phyloP scores from a whole-genome alignment of 1,140 invertebrate species.

The Pseudomyrmex dendroicus region DNA sequence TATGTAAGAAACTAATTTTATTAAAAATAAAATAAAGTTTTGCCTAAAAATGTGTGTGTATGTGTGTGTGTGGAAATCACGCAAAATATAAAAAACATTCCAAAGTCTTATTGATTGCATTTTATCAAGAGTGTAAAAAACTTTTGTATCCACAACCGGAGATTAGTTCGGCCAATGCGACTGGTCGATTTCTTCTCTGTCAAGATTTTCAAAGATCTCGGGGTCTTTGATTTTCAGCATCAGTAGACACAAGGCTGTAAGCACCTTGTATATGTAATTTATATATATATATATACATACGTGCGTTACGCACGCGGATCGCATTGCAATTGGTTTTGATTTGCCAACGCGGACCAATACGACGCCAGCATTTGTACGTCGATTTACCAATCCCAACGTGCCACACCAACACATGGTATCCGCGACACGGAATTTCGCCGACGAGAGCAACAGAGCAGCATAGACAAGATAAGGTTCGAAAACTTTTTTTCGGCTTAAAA shows the following conservation, averaged over 20 bases:
- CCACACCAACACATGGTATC: slow-evolving; percentile 79
- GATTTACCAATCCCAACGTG: slow-evolving; percentile 76
- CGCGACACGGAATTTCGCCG: slow-evolving; percentile 51
- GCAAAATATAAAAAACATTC: too few relatives aligned
- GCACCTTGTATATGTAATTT: not conserved
- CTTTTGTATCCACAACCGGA: too few relatives aligned
- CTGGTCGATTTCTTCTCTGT: too few relatives aligned
- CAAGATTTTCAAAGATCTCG: too few relatives aligned
- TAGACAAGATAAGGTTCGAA: slow-evolving; percentile 22
- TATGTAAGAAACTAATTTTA: too few relatives aligned
- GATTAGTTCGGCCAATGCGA: too few relatives aligned
- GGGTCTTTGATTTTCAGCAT: too few relatives aligned
- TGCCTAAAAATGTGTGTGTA: too few relatives aligned
- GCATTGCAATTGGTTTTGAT: slow-evolving; percentile 61
- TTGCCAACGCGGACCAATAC: slow-evolving; percentile 80
- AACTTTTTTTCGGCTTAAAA: slow-evolving; percentile 66
- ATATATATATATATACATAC: not conserved
- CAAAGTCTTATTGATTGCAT: too few relatives aligned
- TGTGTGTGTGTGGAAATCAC: too few relatives aligned
- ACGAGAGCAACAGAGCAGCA: slow-evolving; percentile 24
- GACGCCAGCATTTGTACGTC: not conserved
- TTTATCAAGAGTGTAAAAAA: too few relatives aligned
- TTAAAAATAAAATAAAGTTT: too few relatives aligned
- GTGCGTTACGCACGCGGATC: not conserved
- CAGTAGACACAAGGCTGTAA: not conserved